Evolutionary conservation across 2,797 vertebrate genomes (phyloP), one percentile per base, ranked within the genome.

Genomic region (Pseudotriccus pelzelni): DNA sequence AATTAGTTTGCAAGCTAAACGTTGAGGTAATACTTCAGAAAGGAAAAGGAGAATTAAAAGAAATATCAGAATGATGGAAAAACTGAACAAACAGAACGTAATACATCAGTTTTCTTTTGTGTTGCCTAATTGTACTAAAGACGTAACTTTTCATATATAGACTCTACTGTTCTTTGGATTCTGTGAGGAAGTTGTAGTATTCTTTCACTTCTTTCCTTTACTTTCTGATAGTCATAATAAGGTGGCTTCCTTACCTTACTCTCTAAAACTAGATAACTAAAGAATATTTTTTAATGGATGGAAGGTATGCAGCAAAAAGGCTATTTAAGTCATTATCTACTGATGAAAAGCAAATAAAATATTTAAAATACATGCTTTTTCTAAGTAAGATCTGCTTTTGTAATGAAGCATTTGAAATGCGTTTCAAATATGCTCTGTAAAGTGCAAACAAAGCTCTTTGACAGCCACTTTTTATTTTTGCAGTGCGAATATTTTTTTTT

Each of bases 1-100:
- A 94, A 81, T 97, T 92, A 96, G 66, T 94, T 96, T 84, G 39
- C 70, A 97, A 96, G 79, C 89, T 97, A 94, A 97, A 98, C 97
- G 93, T 76, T 97, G 96, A 97, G 81, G 56, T 56, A 77, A 84
- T 96, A 62, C n/a, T 97, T 97, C 83, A 91, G 84, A 83, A 78
- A 7, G 60, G 90, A 94, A 87, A 96, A 92, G 84, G 28, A 88
- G 66, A 97, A 96, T 94, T 25, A 86, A 91, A 94, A n/a, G 47
- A 97, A 97, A 94, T 92, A 89, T 56, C 63, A 90, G 59, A 47
- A 60, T 69, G 64, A 92, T 81, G 62, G 79, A 87, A 92, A 91
- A 96, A 77, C 11, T 96, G 56, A 96, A 91, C 69, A 96, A 96
- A 67, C 12, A 59, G 20, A 67, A 7, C 74, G 23, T 58, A 95